Evolutionary conservation across 2,113 vertebrate species (phyloP).

Genomic region (Dasyornis broadbenti): DNA sequence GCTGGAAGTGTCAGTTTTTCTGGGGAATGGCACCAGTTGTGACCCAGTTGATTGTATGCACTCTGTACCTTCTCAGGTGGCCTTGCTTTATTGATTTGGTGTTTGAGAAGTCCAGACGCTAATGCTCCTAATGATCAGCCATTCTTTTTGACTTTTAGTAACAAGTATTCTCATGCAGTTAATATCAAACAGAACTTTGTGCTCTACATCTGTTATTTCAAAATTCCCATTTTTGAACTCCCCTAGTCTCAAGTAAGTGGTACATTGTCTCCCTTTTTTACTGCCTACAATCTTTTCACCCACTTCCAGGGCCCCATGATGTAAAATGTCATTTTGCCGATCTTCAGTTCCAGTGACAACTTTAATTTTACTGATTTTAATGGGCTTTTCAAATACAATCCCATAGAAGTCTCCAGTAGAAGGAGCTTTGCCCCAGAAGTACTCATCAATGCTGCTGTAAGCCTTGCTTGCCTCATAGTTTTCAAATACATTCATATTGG

Average conservation of each 20-base stretch:
- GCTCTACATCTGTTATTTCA: slow-evolving; percentile 88
- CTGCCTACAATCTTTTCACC: slow-evolving; percentile 82
- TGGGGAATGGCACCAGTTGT: slow-evolving; percentile 11
- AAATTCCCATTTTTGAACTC: slow-evolving; percentile 94
- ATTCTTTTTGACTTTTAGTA: slow-evolving; percentile 93
- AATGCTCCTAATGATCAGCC: slow-evolving; percentile 95
- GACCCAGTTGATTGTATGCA: neutral
- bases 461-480: slow-evolving; percentile 92
- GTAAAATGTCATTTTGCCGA: slow-evolving; percentile 91
- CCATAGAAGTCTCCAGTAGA: slow-evolving; percentile 88
- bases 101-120: slow-evolving; percentile 92
- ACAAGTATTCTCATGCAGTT: slow-evolving; percentile 92
- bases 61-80: slow-evolving; percentile 8
- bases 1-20: neutral
- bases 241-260: slow-evolving; percentile 87
- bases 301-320: slow-evolving; percentile 91
- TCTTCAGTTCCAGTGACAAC: slow-evolving; percentile 93
- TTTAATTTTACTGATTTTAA: slow-evolving; percentile 91
- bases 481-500: slow-evolving; percentile 96
- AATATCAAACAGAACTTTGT: slow-evolving; percentile 92
- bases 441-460: slow-evolving; percentile 93
- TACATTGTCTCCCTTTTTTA: slow-evolving; percentile 87
- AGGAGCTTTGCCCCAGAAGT: slow-evolving; percentile 96
- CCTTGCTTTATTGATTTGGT: slow-evolving; percentile 60
- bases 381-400: slow-evolving; percentile 88